Conservation (phyloP, 2,113 vertebrate species). For the Pao palembangensis region DNA sequence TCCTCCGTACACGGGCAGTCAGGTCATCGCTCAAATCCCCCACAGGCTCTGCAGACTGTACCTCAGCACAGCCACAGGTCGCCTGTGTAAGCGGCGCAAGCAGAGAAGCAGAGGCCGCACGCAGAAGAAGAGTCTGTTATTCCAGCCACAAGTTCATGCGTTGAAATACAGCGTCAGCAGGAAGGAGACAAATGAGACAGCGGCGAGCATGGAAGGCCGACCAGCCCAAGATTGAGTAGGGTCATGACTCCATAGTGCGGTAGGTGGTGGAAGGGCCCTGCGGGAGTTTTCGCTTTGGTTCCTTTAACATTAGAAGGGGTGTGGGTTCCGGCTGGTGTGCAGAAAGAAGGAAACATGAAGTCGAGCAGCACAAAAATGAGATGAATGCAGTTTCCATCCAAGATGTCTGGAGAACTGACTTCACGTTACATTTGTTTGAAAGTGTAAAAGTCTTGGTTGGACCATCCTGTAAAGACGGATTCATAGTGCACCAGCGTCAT, state of each 20-base stretch:
- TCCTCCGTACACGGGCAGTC: slow-evolving; percentile 50
- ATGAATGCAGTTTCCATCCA: slow-evolving; percentile 5
- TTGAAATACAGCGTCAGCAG: slow-evolving; percentile 41
- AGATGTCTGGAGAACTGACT: not conserved
- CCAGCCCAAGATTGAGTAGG: slow-evolving; percentile 45
- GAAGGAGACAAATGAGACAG: slow-evolving; percentile 51
- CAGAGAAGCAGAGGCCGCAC: slow-evolving; percentile 13
- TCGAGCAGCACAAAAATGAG: slow-evolving; percentile 3
- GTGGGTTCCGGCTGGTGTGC: slow-evolving; percentile 15
- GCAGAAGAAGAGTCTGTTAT: slow-evolving; percentile 30
- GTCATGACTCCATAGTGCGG: slow-evolving; percentile 40
- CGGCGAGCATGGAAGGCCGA: slow-evolving; percentile 32
- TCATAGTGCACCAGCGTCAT: too few relatives aligned
- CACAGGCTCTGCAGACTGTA: slow-evolving; percentile 30
- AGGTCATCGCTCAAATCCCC: slow-evolving; percentile 34
- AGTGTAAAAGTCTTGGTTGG: not conserved
- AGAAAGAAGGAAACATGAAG: not conserved
- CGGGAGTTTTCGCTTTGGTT: slow-evolving; percentile 39
- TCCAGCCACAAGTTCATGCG: slow-evolving; percentile 17
- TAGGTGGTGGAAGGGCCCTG: slow-evolving; percentile 39
- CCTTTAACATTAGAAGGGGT: slow-evolving; percentile 31
- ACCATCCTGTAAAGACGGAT: too few relatives aligned
- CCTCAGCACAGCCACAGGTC: slow-evolving; percentile 29
- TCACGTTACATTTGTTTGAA: not conserved
- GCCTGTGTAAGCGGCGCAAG: slow-evolving; percentile 31